Base-by-base conservation (phyloP, 2,888 invertebrate species). In the Heliconius ismenius region DNA sequence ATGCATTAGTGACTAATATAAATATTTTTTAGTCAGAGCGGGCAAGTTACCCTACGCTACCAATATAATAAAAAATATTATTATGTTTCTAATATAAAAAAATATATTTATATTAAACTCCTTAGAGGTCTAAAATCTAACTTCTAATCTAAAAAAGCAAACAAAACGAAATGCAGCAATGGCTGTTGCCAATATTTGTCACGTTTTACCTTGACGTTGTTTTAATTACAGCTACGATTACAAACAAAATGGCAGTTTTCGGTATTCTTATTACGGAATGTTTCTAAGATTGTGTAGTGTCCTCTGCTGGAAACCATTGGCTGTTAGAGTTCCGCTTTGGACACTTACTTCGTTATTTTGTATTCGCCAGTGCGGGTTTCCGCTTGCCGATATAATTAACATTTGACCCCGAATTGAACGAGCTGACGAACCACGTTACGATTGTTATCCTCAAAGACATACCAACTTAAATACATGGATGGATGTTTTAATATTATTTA, bases 321-420 rank as follows among this genome's bases (percentile, higher is more conserved):
- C 83, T 78, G 79, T 79, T 78, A 18, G 72, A 84, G 88, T 90
- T 92, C 92, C 92, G 91, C 86, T 84, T 87, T 83, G 83, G 83
- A 79, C 86, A 85, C 79, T 86, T 85, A 84, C 58, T 67, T 79
- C 81, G 84, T 87, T 87, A 88, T 86, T 93, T 92, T 89, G 92
- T 93, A 93, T 93, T 92, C 93, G 90, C 88, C 81, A 84, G 85
- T 85, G 88, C 87, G 83, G 85, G 88, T 90, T 92, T 93, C 93
- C 93, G 92, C 89, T 90, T 92, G 92, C 91, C 89, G 88, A 90
- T 91, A 90, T 91, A 90, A 91, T 91, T 90, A 90, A 90, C 92
- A 91, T 90, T 86, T 89, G 93, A 91, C 93, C 92, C 92, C 91
- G 90, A 91, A 90, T 85, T 85, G 86, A 79, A 80, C 73, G 75